Percentiles rank a stretch among this genome's conserved stretches.
phyloP scores from a whole-genome alignment of 2,888 invertebrate species.

The Sinhomidia bicolor region DNA sequence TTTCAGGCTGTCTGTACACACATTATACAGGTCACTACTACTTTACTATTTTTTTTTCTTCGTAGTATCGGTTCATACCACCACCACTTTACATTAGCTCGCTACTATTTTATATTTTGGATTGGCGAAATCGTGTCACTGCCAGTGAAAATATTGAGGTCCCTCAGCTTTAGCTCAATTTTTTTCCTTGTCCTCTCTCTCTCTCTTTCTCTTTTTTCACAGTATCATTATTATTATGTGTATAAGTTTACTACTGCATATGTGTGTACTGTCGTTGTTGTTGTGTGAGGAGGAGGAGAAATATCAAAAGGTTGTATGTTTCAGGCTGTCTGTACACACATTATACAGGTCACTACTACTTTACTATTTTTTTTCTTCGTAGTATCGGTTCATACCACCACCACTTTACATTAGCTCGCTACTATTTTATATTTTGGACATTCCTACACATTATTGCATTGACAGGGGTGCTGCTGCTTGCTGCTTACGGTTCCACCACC shows the following conservation, averaged over 20 bases:
- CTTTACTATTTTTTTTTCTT: constrained; percentile 10
- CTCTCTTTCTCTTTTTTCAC: not conserved
- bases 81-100: not conserved
- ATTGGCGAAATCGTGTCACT: constrained; percentile 69
- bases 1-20: constrained; percentile 30
- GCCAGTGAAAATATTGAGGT: constrained; percentile 73
- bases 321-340: constrained; percentile 30
- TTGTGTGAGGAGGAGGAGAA: too few species aligned
- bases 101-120: not conserved
- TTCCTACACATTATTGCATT: constrained; percentile 13
- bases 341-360: constrained; percentile 65
- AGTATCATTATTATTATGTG: constrained; percentile 9
- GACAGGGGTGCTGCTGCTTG: constrained; percentile 4
- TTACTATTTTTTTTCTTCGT: constrained; percentile 4
- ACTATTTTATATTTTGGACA: not conserved
- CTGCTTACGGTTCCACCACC: too few species aligned
- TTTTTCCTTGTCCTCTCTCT: constrained; percentile 36
- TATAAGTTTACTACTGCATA: constrained; percentile 29
- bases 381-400: constrained; percentile 8
- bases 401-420: not conserved
- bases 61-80: constrained; percentile 13
- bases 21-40: constrained; percentile 68
- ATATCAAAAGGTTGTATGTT: constrained; percentile 56
- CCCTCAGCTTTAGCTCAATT: constrained; percentile 53
- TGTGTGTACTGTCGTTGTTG: not conserved